Evolutionary conservation across 2,113 vertebrate species (phyloP).

Genomic region (Theristicus caerulescens): DNA sequence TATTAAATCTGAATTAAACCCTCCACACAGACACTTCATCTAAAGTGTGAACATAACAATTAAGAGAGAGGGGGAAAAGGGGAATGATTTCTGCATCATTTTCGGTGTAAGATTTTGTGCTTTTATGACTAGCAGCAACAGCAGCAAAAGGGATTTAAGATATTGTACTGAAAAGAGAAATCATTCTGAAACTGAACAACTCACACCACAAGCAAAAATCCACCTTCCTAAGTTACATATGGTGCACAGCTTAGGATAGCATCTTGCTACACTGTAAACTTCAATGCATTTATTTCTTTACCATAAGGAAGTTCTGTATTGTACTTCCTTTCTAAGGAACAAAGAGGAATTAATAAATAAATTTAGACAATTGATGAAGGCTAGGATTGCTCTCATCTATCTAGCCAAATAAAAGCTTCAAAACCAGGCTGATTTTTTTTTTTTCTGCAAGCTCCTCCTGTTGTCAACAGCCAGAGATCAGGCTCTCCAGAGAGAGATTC

Average conservation of each 20-base stretch:
- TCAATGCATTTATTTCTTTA: constrained; percentile 22
- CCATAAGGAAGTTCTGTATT: not conserved
- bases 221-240: not conserved
- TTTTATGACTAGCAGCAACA: not conserved
- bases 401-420: not conserved
- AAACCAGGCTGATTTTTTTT: not conserved
- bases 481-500: constrained; percentile 27
- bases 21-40: constrained; percentile 64
- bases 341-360: not conserved
- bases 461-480: constrained; percentile 40
- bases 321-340: not conserved
- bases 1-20: constrained; percentile 78
- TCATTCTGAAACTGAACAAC: not conserved
- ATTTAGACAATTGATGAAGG: not conserved
- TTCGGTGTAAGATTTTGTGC: not conserved
- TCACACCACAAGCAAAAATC: not conserved
- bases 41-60: constrained; percentile 72
- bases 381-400: not conserved
- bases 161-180: not conserved
- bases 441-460: constrained; percentile 14
- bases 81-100: constrained; percentile 41
- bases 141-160: not conserved
- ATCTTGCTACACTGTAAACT: not conserved
- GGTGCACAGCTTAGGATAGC: not conserved
- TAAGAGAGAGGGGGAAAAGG: constrained; percentile 3